These are phyloP conservation scores for Nasonia longicornis DNA, from an alignment of 1,140 invertebrate genomes.

Conservation along the genomic window DNA sequence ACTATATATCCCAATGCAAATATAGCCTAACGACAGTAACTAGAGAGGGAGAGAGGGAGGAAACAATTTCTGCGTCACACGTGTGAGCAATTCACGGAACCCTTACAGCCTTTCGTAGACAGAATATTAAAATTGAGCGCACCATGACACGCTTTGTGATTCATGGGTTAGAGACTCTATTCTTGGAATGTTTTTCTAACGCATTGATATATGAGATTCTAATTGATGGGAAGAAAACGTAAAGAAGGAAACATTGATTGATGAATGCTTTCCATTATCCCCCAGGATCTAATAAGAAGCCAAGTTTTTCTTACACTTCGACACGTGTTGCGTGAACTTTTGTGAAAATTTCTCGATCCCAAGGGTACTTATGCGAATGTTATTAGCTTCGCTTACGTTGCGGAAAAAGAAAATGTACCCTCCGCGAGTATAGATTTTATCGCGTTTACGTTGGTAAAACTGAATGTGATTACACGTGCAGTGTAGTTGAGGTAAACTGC, in stretches of 20 bases:
- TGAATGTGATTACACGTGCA: too few relatives aligned
- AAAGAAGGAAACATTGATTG: too few relatives aligned
- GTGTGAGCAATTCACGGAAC: neutral
- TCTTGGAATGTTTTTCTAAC: too few relatives aligned
- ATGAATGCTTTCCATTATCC: too few relatives aligned
- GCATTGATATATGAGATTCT: too few relatives aligned
- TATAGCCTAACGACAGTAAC: conserved; percentile 7
- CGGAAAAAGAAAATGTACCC: neutral
- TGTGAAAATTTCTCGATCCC: neutral
- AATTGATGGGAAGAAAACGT: too few relatives aligned
- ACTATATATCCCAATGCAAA: neutral
- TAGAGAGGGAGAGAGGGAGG: too few relatives aligned
- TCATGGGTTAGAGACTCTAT: too few relatives aligned
- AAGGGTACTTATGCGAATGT: neutral
- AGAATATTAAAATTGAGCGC: neutral
- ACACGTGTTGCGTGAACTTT: neutral
- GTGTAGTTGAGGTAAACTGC: neutral
- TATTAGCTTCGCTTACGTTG: neutral
- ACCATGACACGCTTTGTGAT: too few relatives aligned
- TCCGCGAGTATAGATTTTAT: neutral
- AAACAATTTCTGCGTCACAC: conserved; percentile 18
- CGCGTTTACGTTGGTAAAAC: neutral
- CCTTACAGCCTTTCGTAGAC: neutral
- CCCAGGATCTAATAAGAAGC: too few relatives aligned
- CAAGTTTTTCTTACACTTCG: neutral